phyloP scores from a whole-genome alignment of 1,140 invertebrate genomes.

The Macrostomum lignano region DNA sequence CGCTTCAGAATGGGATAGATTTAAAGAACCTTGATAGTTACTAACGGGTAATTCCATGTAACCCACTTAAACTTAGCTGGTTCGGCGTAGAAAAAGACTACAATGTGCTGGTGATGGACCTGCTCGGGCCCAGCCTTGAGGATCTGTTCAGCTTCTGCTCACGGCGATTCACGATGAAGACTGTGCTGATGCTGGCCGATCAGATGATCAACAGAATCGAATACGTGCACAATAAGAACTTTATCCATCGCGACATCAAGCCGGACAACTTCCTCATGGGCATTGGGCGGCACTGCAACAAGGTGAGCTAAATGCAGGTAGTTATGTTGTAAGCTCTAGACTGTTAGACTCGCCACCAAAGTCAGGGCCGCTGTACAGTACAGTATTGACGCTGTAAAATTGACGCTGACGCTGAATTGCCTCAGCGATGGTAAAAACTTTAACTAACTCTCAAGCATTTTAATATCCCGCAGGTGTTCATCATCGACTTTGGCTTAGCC shows the following conservation, averaged over 20 bases:
- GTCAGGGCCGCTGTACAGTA: too few species aligned
- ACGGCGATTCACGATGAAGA: slow-evolving; percentile 12
- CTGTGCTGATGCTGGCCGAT: slow-evolving; percentile 11
- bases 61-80: slow-evolving; percentile 2
- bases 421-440: too few species aligned
- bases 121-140: slow-evolving; percentile 25
- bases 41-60: not conserved
- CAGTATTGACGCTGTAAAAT: too few species aligned
- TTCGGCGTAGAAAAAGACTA: slow-evolving; percentile 14
- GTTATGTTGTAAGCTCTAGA: too few species aligned
- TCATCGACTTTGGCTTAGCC: slow-evolving; percentile 86
- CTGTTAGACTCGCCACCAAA: too few species aligned
- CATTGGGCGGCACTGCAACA: slow-evolving; percentile 33
- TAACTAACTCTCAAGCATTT: too few species aligned
- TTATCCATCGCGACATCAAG: slow-evolving; percentile 81
- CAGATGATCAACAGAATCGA: slow-evolving; percentile 47
- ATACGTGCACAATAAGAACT: slow-evolving; percentile 80
- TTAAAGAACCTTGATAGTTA: too few species aligned
- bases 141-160: slow-evolving; percentile 22
- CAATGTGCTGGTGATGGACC: slow-evolving; percentile 27
- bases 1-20: too few species aligned
- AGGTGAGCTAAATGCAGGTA: too few species aligned
- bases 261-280: slow-evolving; percentile 93
- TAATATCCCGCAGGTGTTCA: slow-evolving; percentile 6
- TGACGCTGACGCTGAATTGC: too few species aligned